Base-by-base conservation (phyloP, 2,888 invertebrate species). In the Drosophila flavopinicola region DNA sequence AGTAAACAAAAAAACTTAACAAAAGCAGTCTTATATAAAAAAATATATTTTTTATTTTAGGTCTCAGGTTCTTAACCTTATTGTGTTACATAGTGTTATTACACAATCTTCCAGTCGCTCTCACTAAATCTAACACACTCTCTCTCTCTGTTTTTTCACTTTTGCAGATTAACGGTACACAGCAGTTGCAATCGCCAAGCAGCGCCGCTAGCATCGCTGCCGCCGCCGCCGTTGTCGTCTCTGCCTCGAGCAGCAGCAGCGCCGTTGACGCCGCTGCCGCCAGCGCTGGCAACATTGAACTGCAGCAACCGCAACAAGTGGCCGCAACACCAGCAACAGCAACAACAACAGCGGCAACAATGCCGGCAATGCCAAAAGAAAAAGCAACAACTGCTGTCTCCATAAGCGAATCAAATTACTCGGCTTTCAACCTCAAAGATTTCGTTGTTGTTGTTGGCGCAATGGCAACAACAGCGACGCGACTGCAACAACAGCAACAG, bases 291-390 rank as follows among this genome's bases (percentile, higher is more conserved):
- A 61, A 33, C 53, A 58, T 32, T 41, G 58, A 47, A 41, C 44
- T 70, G 76, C 88, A 83, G 66, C 89, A 83, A 70, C 88, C 60
- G 7, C 69, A 51, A 6, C 53, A 44, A 29, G 9, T 44, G 9
- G 27, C 17, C 53, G 10, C 66, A 72, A 39, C 80, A 60, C 32
- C 88, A 83, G 63, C 89, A 80, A 73, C 88, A 57, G 10, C 67
- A 73, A 20, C 51, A 69, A 25, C 85, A 65, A 45, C 74, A 49
- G 41, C 66, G 66, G 77, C 80, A 72, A 90, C 88, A 80, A 91
- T 91, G 90, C 90, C 91, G 90, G 90, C 91, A 77, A 91, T 91
- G 91, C 89, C 91, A 87, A 90, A 91, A 86, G 91, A 91, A 75
- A 90, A 91, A 88, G 78, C 90, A 51, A 67, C 88, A 72, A 87